Percentiles rank a stretch among this genome's conserved stretches.
phyloP scores from a whole-genome alignment of 2,888 invertebrate genomes.

The Hipparchia semele region DNA sequence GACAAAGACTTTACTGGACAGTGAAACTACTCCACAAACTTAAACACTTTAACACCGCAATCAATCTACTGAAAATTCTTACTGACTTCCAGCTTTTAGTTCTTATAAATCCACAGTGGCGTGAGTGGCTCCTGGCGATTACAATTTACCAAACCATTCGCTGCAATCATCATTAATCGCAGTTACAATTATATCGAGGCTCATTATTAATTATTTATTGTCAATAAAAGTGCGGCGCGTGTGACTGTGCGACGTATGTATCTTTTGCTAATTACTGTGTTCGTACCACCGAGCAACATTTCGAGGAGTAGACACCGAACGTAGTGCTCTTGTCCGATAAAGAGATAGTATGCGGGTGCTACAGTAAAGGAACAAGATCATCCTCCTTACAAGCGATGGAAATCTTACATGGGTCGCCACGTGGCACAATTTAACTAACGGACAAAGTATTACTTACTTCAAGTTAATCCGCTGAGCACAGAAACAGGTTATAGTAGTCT shows the following conservation, averaged over 20 bases:
- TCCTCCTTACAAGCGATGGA: too few species aligned
- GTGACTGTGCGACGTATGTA: conserved; percentile 6
- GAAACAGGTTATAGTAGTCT: too few species aligned
- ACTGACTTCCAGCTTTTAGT: neutral
- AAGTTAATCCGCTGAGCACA: too few species aligned
- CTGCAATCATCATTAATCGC: conserved; percentile 1
- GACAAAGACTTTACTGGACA: too few species aligned
- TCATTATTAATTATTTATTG: conserved; percentile 4
- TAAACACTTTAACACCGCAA: too few species aligned
- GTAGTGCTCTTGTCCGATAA: neutral
- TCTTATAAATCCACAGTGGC: neutral
- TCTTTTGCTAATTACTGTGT: conserved; percentile 10
- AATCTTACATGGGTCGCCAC: neutral
- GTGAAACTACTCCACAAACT: too few species aligned
- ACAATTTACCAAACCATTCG: neutral
- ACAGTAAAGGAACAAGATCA: too few species aligned
- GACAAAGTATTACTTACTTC: neutral
- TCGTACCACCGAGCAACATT: neutral
- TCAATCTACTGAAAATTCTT: neutral
- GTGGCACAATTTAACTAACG: neutral
- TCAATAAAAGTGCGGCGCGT: conserved; percentile 10
- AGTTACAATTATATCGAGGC: neutral
- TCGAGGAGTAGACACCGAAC: neutral
- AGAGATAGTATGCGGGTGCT: neutral
- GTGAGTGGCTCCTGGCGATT: neutral